Base-by-base conservation (phyloP, 2,888 invertebrate species). In the Drosophila kanekoi region DNA sequence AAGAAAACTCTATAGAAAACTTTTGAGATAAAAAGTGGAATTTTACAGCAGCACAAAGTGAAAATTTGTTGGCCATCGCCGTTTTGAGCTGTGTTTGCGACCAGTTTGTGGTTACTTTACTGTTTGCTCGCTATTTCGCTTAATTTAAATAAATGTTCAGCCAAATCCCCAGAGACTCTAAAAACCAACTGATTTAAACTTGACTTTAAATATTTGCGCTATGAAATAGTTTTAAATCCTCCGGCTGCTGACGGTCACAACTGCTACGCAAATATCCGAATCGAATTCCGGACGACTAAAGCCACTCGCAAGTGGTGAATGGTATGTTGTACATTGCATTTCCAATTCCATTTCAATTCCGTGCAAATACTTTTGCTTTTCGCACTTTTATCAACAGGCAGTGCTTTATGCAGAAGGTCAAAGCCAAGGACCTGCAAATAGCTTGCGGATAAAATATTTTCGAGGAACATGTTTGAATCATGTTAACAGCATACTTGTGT, bases 311-410 rank as follows among this genome's bases (percentile, higher is more conserved):
- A 57, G 49, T 47, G 51, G 58, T 67, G 33, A 20, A 40, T 35
- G 59, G 56, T 62, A 64, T 72, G 51, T 45, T 44, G 38, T 62
- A 70, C 70, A 81, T 85, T 77, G 71, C 58, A 71, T 61, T 76
- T 67, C 18, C 37, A 57, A 43, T 59, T 51, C 16, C 35, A 62
- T 67, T 53, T 60, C 43, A 37, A 69, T 65, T 80, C 62, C 33
- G 57, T 53, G 49, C 5, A 57, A 65, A 58, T 67, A 43, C 35
- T 33, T 43, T n/a, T 60, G 18, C 18, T 18, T 61, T 65, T 45
- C 48, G 51, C 37, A 62, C 47, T 43, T 49, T 47, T 20, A 14
- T 28, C 11, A 45, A 13, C 32, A 41, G 41, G 8, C 13, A 14
- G 28, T 14, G 13, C 18, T 33, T 14, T 9, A 4, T 8, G 40